Evolutionary conservation across 2,113 vertebrate species (phyloP).

Genomic region (Caloenas nicobarica): DNA sequence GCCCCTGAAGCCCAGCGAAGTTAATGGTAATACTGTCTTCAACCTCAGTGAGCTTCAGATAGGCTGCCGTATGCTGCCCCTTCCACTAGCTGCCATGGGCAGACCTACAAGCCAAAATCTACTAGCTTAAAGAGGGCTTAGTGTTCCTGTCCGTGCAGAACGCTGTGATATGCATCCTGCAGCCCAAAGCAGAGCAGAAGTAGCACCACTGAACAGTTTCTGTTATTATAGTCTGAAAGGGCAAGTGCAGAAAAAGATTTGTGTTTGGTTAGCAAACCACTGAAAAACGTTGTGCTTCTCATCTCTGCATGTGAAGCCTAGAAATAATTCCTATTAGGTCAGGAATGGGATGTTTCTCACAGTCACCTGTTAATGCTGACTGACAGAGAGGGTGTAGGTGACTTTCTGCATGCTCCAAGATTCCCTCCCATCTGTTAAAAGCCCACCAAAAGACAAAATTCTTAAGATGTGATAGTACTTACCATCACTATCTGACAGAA

Average conservation of each 20-base stretch:
- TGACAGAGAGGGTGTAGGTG: neutral
- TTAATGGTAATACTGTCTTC: neutral
- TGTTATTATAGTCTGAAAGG: neutral
- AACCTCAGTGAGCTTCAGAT: neutral
- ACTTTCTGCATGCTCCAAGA: neutral
- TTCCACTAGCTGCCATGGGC: neutral
- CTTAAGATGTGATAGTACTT: constrained; percentile 61
- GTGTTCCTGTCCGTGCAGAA: neutral
- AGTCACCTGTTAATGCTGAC: neutral
- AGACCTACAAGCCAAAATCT: neutral
- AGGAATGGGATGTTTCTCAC: neutral
- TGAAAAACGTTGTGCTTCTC: neutral
- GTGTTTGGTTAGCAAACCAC: neutral
- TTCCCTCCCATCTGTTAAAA: neutral
- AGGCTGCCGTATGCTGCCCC: neutral
- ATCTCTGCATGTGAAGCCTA: accelerated
- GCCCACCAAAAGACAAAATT: neutral
- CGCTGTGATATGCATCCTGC: neutral
- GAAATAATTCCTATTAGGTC: neutral
- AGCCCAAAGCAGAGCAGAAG: neutral
- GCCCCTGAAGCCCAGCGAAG: neutral
- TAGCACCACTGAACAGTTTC: neutral
- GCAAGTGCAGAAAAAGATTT: neutral
- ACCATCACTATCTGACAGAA: constrained; percentile 96
- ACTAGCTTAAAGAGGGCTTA: neutral